A percentile compares a stretch with the other conserved stretches of the same genome.
Conservation (phyloP, 2,888 invertebrate species). For the Callinectes sapidus region DNA sequence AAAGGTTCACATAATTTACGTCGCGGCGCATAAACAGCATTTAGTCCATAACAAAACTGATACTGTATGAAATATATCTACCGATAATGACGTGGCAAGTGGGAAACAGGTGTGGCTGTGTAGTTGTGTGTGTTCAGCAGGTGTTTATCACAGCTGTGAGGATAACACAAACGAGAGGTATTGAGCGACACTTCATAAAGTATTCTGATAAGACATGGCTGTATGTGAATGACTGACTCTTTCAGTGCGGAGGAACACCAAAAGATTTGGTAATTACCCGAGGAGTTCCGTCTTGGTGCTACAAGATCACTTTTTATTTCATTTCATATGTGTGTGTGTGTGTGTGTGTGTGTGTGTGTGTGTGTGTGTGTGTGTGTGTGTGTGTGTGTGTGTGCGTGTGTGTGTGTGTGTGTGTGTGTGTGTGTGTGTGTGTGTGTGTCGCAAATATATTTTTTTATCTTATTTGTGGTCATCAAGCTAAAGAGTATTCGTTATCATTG, state of each 20-base stretch:
- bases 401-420: slow-evolving; percentile 1
- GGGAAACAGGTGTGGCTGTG: background rate
- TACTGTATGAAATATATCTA: background rate
- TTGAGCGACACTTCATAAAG: background rate
- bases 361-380: slow-evolving; percentile 1
- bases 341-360: slow-evolving; percentile 1
- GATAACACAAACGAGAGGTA: background rate
- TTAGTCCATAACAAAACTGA: background rate
- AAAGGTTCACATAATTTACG: too few relatives aligned
- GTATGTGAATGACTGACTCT: background rate
- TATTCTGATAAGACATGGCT: background rate
- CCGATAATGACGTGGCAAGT: background rate
- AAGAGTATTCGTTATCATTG: too few relatives aligned
- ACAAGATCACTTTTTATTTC: background rate
- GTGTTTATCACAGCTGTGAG: background rate
- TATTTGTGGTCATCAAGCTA: too few relatives aligned
- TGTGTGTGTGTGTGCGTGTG: background rate
- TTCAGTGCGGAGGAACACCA: background rate
- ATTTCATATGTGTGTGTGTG: background rate
- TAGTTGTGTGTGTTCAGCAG: background rate
- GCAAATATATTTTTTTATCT: too few relatives aligned
- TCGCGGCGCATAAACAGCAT: too few relatives aligned
- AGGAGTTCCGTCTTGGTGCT: background rate
- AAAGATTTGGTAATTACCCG: background rate
- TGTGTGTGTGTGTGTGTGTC: background rate